Percentiles rank a stretch among this genome's conserved stretches.
These are phyloP conservation scores for Synanthedon tipuliformis DNA, from an alignment of 2,888 invertebrate species.

Conservation along the genomic window DNA sequence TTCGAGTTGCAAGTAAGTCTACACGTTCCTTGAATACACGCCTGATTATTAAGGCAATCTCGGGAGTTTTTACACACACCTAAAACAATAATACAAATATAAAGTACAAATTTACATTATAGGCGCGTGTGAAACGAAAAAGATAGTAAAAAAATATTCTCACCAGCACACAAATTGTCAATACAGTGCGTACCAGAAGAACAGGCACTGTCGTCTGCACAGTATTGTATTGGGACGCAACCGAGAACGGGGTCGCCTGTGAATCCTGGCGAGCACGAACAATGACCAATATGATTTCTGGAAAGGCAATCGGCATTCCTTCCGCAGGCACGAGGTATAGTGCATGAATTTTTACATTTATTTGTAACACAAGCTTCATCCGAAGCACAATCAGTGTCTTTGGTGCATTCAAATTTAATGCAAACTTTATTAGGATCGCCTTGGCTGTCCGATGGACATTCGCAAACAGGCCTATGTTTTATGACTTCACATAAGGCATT, in stretches of 20 bases:
- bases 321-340: constrained; percentile 84
- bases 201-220: constrained; percentile 83
- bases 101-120: neutral
- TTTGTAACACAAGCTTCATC: constrained; percentile 82
- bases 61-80: constrained; percentile 83
- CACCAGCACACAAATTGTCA: constrained; percentile 82
- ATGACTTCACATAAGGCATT: constrained; percentile 80
- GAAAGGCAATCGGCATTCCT: constrained; percentile 81
- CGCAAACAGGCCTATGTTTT: constrained; percentile 78
- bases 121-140: neutral
- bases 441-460: constrained; percentile 79
- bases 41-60: constrained; percentile 87
- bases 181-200: constrained; percentile 86
- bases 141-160: constrained; percentile 24
- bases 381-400: constrained; percentile 79
- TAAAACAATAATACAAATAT: constrained; percentile 26
- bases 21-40: constrained; percentile 88
- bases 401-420: constrained; percentile 79
- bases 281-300: constrained; percentile 82
- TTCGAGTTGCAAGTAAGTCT: constrained; percentile 85
- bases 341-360: constrained; percentile 85
- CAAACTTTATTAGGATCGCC: constrained; percentile 83
- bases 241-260: constrained; percentile 90
- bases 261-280: constrained; percentile 85
- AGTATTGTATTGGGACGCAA: constrained; percentile 85